Conservation (phyloP, 1,140 invertebrate species). For the Leptinotarsa undecemlineata region DNA sequence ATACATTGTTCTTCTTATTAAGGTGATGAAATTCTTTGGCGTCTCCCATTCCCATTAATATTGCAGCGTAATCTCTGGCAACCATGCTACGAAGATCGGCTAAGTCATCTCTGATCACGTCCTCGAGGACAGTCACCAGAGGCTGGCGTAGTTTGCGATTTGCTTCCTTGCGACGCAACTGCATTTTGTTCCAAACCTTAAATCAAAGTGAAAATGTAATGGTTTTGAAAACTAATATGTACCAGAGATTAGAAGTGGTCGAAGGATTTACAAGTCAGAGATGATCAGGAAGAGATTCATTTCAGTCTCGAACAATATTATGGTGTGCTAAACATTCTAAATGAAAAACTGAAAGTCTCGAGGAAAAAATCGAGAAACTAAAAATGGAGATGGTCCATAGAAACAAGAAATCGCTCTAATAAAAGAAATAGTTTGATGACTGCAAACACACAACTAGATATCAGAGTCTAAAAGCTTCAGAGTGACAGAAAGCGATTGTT, state of each 20-base stretch:
- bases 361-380: too few species aligned
- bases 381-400: too few species aligned
- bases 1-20: conserved; percentile 59
- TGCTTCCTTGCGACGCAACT: conserved; percentile 59
- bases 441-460: too few species aligned
- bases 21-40: conserved; percentile 63
- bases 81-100: conserved; percentile 62
- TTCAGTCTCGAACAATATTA: too few species aligned
- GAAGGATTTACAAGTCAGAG: too few species aligned
- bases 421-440: too few species aligned
- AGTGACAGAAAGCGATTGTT: too few species aligned
- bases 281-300: too few species aligned
- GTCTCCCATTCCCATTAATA: conserved; percentile 60
- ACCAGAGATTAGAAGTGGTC: neutral
- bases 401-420: too few species aligned
- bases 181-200: conserved; percentile 61
- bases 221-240: neutral
- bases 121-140: conserved; percentile 59
- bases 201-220: conserved; percentile 1
- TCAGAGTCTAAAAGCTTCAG: too few species aligned
- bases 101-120: conserved; percentile 61
- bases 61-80: conserved; percentile 63
- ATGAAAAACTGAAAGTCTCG: too few species aligned
- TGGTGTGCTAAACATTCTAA: too few species aligned
- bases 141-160: conserved; percentile 63